Evolutionary conservation across 2,888 invertebrate genomes (phyloP).

Genomic region (Imbricaverruca yamaguchii): DNA sequence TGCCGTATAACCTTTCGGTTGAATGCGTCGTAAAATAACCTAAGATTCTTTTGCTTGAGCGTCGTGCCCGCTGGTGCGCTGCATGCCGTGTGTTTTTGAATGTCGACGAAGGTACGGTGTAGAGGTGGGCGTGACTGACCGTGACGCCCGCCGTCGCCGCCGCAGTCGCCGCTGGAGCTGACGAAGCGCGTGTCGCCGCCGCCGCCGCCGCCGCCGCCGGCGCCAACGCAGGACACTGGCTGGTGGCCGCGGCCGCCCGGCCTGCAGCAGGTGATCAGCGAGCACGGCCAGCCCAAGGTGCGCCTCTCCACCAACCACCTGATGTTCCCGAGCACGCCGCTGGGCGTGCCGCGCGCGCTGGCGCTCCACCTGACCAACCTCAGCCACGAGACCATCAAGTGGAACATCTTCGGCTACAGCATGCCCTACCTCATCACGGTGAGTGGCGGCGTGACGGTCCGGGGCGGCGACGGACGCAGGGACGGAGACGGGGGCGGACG

Average conservation of each 20-base stretch:
- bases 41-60: too few species aligned
- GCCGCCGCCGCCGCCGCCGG: neutral
- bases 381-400: slow-evolving; percentile 6
- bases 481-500: too few species aligned
- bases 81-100: too few species aligned
- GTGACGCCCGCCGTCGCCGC: neutral
- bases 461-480: too few species aligned
- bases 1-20: too few species aligned
- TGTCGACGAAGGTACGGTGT: too few species aligned
- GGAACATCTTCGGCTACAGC: slow-evolving; percentile 18
- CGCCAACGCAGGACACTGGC: neutral
- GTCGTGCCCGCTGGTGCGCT: too few species aligned
- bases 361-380: slow-evolving; percentile 10
- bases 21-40: too few species aligned
- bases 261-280: slow-evolving; percentile 9
- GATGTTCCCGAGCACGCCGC: slow-evolving; percentile 13
- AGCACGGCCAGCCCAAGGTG: slow-evolving; percentile 8
- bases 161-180: slow-evolving; percentile 15
- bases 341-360: neutral
- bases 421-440: slow-evolving; percentile 20
- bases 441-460: neutral
- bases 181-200: neutral
- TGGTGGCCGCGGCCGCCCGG: slow-evolving; percentile 17
- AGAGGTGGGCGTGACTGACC: too few species aligned
- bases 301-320: slow-evolving; percentile 9